Percentiles rank a stretch among this genome's conserved stretches.
Conservation (phyloP, 1,140 invertebrate genomes). For the Tribolium madens region DNA sequence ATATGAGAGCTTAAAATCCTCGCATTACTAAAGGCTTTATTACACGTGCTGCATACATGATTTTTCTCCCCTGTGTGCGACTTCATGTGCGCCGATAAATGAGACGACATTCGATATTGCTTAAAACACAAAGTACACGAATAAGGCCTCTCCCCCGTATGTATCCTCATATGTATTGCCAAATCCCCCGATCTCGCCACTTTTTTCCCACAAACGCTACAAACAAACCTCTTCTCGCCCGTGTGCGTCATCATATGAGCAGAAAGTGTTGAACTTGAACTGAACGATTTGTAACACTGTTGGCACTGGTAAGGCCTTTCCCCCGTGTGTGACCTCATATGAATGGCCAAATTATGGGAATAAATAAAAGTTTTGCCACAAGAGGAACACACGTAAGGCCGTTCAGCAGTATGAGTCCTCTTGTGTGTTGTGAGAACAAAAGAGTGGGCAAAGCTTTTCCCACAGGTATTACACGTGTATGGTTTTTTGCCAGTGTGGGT, state of each 20-base stretch:
- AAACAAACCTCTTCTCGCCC: slow-evolving; percentile 63
- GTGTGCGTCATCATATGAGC: slow-evolving; percentile 86
- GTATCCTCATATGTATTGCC: slow-evolving; percentile 65
- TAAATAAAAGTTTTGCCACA: slow-evolving; percentile 77
- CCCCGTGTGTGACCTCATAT: slow-evolving; percentile 82
- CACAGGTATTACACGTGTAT: slow-evolving; percentile 70
- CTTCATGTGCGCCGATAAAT: slow-evolving; percentile 86
- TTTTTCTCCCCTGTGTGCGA: slow-evolving; percentile 71
- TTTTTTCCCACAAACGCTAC: slow-evolving; percentile 58
- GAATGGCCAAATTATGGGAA: slow-evolving; percentile 83
- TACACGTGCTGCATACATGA: slow-evolving; percentile 66
- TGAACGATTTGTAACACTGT: slow-evolving; percentile 69
- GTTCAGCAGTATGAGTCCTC: slow-evolving; percentile 75
- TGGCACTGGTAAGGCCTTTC: slow-evolving; percentile 72
- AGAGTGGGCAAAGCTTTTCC: slow-evolving; percentile 70
- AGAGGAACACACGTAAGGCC: slow-evolving; percentile 73
- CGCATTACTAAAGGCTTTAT: slow-evolving; percentile 69
- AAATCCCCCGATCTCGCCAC: slow-evolving; percentile 58
- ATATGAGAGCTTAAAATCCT: slow-evolving; percentile 73
- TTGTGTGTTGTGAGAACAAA: slow-evolving; percentile 74
- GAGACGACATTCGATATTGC: slow-evolving; percentile 76
- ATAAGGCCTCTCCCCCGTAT: slow-evolving; percentile 80
- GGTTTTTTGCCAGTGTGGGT: slow-evolving; percentile 65
- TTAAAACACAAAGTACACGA: slow-evolving; percentile 74
- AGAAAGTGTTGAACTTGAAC: slow-evolving; percentile 83